Conservation (phyloP, 2,113 vertebrate genomes). For the Mormoops blainvillei region DNA sequence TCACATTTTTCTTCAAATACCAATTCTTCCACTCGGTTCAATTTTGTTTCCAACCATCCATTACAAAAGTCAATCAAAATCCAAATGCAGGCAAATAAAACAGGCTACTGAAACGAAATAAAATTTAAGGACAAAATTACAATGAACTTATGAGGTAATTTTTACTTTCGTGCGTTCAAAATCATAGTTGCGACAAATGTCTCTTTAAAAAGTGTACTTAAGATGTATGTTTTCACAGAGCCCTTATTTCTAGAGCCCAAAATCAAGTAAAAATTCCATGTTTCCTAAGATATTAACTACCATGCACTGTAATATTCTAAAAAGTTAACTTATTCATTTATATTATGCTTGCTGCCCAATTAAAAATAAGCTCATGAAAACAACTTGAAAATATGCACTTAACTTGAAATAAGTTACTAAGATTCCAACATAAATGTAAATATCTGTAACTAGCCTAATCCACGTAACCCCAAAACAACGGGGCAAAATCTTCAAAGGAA, state of each 20-base stretch:
- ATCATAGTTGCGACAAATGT: conserved; percentile 27
- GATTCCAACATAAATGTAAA: conserved; percentile 4
- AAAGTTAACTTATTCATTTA: background rate
- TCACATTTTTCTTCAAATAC: background rate
- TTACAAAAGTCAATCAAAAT: background rate
- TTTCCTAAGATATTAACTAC: conserved; percentile 14
- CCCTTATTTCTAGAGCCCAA: background rate
- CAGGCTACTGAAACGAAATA: background rate
- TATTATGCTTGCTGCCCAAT: background rate
- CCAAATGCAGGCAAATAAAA: background rate
- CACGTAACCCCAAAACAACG: background rate
- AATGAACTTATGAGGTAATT: conserved; percentile 44
- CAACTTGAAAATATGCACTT: background rate
- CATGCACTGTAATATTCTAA: background rate
- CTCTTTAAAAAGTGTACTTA: background rate
- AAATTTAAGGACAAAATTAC: conserved; percentile 14
- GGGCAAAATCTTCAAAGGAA: background rate
- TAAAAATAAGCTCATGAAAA: conserved; percentile 11
- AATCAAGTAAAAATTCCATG: conserved; percentile 37
- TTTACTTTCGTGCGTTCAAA: background rate
- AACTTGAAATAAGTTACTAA: background rate
- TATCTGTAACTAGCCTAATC: background rate
- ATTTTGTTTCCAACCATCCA: background rate
- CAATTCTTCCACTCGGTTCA: background rate
- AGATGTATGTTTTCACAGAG: background rate